Conservation (phyloP, 1,140 invertebrate species). For the Atta texana region DNA sequence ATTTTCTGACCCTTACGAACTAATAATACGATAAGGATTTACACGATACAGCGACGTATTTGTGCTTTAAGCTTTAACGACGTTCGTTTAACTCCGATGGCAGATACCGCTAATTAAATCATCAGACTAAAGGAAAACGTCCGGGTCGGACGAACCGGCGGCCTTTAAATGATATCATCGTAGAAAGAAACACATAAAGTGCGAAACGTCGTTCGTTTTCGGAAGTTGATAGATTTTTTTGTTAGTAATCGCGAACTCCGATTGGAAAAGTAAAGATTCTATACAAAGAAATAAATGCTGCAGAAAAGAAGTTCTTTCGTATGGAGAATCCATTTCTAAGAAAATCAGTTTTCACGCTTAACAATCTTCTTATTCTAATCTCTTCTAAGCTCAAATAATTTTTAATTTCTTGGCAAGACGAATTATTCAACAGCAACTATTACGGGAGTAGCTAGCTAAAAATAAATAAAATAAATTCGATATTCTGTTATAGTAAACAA, state of each 20-base stretch:
- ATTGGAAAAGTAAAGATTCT: not conserved
- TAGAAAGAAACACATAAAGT: constrained; percentile 35
- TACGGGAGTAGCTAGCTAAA: not conserved
- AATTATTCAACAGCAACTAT: not conserved
- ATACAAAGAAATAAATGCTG: not conserved
- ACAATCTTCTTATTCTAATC: not conserved
- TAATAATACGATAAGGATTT: constrained; percentile 37
- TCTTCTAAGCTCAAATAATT: not conserved
- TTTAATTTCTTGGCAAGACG: not conserved
- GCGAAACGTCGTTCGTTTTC: constrained; percentile 18
- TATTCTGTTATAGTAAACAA: not conserved
- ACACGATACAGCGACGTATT: constrained; percentile 22
- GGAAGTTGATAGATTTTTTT: not conserved
- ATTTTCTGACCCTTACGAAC: not conserved
- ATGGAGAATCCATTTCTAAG: not conserved
- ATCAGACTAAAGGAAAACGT: constrained; percentile 17
- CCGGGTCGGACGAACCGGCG: not conserved
- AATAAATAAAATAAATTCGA: not conserved
- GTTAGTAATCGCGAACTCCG: not conserved
- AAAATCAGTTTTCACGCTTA: not conserved
- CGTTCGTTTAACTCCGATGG: constrained; percentile 36
- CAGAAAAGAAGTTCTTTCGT: not conserved
- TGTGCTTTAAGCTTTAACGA: constrained; percentile 4
- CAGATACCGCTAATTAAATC: constrained; percentile 59
- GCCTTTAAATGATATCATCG: constrained; percentile 47